Conservation (phyloP, 1,140 invertebrate species). For the Frieseomelitta varia region DNA sequence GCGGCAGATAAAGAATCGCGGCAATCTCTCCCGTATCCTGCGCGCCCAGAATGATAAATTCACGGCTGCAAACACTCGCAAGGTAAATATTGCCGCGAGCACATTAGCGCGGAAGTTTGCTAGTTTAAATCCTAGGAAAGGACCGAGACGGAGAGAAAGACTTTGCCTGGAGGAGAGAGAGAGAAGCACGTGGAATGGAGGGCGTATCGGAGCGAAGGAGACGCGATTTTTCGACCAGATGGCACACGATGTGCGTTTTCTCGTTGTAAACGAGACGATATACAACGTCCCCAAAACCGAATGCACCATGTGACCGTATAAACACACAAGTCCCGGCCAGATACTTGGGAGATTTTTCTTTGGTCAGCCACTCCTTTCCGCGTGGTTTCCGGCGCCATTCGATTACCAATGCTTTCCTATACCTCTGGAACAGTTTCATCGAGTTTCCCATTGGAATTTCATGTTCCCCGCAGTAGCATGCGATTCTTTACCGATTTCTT, state of each 20-base stretch:
- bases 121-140: neutral
- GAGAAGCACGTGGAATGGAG: neutral
- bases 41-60: neutral
- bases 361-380: constrained; percentile 5
- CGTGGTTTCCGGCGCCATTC: neutral
- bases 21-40: neutral
- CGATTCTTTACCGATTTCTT: neutral
- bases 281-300: constrained; percentile 24
- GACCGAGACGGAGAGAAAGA: neutral
- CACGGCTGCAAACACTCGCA: too few relatives aligned
- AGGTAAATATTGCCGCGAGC: constrained; percentile 6
- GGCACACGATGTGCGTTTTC: neutral
- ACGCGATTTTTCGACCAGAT: constrained; percentile 32
- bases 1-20: constrained; percentile 9
- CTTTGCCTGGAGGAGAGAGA: neutral
- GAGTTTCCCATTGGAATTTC: neutral
- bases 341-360: constrained; percentile 60
- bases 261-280: constrained; percentile 43
- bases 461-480: neutral
- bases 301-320: constrained; percentile 33
- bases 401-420: neutral
- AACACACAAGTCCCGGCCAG: constrained; percentile 70
- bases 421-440: neutral
- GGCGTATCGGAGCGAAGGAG: neutral
- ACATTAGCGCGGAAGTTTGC: neutral